Conservation (phyloP, 2,797 vertebrate species). For the Nyctibius grandis region DNA sequence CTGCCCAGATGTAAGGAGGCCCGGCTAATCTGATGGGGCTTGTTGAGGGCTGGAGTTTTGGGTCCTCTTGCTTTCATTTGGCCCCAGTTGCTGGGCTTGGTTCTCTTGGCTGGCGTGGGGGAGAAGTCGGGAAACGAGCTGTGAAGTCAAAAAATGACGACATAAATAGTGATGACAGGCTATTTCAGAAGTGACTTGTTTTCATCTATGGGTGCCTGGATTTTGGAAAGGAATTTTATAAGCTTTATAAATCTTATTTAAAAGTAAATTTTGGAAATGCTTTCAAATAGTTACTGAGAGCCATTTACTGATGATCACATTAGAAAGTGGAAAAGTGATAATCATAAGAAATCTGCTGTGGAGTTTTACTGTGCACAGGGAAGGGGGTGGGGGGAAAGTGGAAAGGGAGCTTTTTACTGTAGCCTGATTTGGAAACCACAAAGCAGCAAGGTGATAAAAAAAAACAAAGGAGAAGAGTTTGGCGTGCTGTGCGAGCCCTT, state of each 20-base stretch:
- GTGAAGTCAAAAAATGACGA: neutral
- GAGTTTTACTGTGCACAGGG: neutral
- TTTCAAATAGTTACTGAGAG: neutral
- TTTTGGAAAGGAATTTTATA: neutral
- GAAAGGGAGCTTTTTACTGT: neutral
- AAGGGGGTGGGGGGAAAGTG: neutral
- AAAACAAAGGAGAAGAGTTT: neutral
- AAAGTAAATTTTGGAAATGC: neutral
- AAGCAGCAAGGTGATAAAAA: neutral
- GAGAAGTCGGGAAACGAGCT: neutral
- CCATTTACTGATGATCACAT: neutral
- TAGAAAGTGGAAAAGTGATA: neutral
- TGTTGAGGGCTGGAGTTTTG: neutral
- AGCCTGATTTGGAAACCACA: neutral
- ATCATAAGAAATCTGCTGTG: neutral
- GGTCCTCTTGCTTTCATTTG: neutral
- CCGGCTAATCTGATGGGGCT: rapidly evolving
- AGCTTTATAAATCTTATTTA: neutral
- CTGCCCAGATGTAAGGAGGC: neutral
- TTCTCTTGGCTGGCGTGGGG: neutral
- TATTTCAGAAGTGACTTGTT: neutral
- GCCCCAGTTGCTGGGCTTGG: neutral
- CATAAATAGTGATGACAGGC: neutral
- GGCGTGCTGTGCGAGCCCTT: neutral
- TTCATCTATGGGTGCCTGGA: neutral